phyloP scores from a whole-genome alignment of 2,888 invertebrate species.

The Morinoia aosen region DNA sequence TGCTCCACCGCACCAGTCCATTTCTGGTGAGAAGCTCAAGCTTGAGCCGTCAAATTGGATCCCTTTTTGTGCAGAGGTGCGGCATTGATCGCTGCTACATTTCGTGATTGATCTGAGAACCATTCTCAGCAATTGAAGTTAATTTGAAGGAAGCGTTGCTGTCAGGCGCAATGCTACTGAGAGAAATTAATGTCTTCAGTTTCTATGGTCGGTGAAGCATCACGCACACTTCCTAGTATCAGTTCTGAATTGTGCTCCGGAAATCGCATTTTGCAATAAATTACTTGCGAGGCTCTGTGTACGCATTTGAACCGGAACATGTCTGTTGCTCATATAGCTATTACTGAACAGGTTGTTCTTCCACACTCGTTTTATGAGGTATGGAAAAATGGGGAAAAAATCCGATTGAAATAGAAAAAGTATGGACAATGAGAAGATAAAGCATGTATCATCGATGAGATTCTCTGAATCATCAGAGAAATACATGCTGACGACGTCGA shows the following conservation, averaged over 20 bases:
- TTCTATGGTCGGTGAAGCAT: background rate
- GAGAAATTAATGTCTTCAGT: background rate
- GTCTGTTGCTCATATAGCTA: too few relatives aligned
- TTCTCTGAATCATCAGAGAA: too few relatives aligned
- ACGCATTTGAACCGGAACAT: too few relatives aligned
- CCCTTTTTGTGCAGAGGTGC: background rate
- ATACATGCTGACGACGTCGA: too few relatives aligned
- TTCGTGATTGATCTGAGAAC: conserved; percentile 3
- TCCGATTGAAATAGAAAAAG: too few relatives aligned
- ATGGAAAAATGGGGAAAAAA: too few relatives aligned
- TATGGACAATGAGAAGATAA: too few relatives aligned
- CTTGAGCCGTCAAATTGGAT: background rate
- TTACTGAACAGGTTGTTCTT: too few relatives aligned
- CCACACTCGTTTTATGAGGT: too few relatives aligned
- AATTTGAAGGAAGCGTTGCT: background rate
- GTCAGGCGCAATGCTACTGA: background rate
- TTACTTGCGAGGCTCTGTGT: background rate
- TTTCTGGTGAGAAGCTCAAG: background rate
- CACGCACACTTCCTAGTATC: background rate
- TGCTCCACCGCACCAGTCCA: conserved; percentile 1
- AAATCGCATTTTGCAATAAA: background rate
- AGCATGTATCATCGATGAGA: too few relatives aligned
- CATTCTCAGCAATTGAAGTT: background rate
- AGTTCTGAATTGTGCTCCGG: background rate
- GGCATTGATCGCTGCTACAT: background rate